Percentiles rank a stretch among this genome's conserved stretches.
phyloP scores from a whole-genome alignment of 2,797 vertebrate species.

The Siniperca undulata region DNA sequence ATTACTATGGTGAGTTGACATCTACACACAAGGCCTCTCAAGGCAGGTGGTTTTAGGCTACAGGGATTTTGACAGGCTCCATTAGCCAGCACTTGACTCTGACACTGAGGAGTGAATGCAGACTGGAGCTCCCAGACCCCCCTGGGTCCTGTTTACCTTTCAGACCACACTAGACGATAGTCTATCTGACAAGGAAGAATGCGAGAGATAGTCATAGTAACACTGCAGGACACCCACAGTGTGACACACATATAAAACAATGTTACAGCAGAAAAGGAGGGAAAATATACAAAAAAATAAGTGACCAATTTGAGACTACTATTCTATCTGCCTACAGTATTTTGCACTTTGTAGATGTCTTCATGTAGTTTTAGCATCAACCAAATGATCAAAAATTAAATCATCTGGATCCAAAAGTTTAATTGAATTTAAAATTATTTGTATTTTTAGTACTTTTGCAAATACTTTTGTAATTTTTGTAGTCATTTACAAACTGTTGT shows the following conservation, averaged over 20 bases:
- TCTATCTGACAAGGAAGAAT: slow-evolving; percentile 73
- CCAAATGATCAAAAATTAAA: background rate
- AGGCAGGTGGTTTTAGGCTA: slow-evolving; percentile 74
- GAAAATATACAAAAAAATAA: background rate
- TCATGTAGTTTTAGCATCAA: slow-evolving; percentile 7
- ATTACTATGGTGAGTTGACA: slow-evolving; percentile 59
- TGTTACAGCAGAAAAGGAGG: slow-evolving; percentile 15
- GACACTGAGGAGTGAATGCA: slow-evolving; percentile 70
- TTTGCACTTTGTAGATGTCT: background rate
- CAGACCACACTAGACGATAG: slow-evolving; percentile 73
- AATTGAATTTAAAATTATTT: background rate
- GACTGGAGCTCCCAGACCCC: slow-evolving; percentile 67
- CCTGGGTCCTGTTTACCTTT: slow-evolving; percentile 78
- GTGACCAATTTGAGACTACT: background rate
- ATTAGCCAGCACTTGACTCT: slow-evolving; percentile 79
- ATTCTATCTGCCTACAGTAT: background rate
- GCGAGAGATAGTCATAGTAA: slow-evolving; percentile 61
- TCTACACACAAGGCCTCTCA: slow-evolving; percentile 61
- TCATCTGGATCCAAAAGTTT: background rate
- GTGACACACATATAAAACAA: slow-evolving; percentile 38
- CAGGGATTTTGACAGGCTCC: slow-evolving; percentile 76
- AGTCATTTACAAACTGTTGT: slow-evolving; percentile 2
- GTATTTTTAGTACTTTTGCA: background rate
- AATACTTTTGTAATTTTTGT: background rate
- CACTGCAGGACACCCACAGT: slow-evolving; percentile 64